These are phyloP conservation scores for Cardinalis cardinalis DNA, from an alignment of 2,113 vertebrate genomes.

Conservation along the genomic window DNA sequence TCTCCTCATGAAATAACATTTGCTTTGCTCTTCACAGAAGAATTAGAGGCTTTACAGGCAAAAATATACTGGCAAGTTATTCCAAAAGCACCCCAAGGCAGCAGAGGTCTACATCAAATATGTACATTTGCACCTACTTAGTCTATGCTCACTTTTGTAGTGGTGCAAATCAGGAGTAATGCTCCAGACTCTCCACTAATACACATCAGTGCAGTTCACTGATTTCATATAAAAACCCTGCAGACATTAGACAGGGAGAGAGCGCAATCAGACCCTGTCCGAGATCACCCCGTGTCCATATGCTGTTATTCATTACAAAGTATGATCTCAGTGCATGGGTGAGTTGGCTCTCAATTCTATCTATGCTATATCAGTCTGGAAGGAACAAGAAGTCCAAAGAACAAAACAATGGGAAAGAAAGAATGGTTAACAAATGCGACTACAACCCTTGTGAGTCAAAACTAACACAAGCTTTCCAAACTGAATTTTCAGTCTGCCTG, in stretches of 20 bases:
- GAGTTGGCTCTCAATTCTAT: neutral
- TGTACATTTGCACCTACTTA: neutral
- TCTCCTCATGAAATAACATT: neutral
- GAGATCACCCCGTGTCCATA: neutral
- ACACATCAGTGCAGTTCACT: conserved; percentile 6
- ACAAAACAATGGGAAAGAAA: neutral
- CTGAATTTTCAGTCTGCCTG: neutral
- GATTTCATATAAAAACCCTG: neutral
- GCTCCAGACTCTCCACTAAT: neutral
- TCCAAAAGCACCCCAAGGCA: neutral
- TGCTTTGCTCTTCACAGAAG: conserved; percentile 6
- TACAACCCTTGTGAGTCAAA: neutral
- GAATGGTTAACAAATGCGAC: neutral
- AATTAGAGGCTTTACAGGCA: neutral
- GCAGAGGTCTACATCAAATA: neutral
- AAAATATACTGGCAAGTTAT: neutral
- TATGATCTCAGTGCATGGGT: neutral
- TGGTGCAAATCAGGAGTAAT: neutral
- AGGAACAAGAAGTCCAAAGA: neutral
- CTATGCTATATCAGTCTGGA: neutral
- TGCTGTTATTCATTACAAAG: conserved; percentile 27
- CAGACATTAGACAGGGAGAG: neutral
- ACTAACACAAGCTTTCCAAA: neutral
- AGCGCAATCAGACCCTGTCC: neutral
- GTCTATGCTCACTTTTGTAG: neutral